These are phyloP conservation scores for Argyresthia albistria DNA, from an alignment of 2,888 invertebrate species.

Conservation along the genomic window DNA sequence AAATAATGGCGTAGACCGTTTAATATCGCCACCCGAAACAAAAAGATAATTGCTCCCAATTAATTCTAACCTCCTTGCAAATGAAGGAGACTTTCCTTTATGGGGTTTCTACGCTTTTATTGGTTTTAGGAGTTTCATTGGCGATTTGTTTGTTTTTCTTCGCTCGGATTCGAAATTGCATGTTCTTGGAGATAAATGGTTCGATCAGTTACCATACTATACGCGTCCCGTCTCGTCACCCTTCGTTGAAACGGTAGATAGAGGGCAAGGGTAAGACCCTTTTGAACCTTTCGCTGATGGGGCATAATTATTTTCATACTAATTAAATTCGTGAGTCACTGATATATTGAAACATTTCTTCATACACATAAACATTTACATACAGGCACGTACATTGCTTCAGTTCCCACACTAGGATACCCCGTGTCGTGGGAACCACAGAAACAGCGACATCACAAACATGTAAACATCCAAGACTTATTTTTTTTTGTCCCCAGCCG, in stretches of 20 bases:
- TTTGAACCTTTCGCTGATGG: background rate
- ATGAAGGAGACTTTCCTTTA: constrained; percentile 39
- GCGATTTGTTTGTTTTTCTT: constrained; percentile 39
- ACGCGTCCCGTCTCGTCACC: no score
- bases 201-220: background rate
- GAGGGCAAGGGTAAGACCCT: constrained; percentile 1
- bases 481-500: no score
- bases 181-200: constrained; percentile 19
- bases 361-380: no score
- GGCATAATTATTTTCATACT: background rate
- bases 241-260: background rate
- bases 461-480: no score
- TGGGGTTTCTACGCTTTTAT: constrained; percentile 34
- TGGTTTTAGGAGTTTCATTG: constrained; percentile 36
- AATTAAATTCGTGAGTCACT: background rate
- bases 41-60: constrained; percentile 65
- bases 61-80: constrained; percentile 58
- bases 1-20: constrained; percentile 51
- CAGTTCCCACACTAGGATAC: no score
- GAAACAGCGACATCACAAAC: no score
- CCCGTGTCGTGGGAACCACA: no score
- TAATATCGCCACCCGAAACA: constrained; percentile 45
- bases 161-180: constrained; percentile 28
- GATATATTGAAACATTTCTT: background rate
- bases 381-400: no score